Conservation (phyloP, 2,113 vertebrate species). For the Pleuronectes platessa region DNA sequence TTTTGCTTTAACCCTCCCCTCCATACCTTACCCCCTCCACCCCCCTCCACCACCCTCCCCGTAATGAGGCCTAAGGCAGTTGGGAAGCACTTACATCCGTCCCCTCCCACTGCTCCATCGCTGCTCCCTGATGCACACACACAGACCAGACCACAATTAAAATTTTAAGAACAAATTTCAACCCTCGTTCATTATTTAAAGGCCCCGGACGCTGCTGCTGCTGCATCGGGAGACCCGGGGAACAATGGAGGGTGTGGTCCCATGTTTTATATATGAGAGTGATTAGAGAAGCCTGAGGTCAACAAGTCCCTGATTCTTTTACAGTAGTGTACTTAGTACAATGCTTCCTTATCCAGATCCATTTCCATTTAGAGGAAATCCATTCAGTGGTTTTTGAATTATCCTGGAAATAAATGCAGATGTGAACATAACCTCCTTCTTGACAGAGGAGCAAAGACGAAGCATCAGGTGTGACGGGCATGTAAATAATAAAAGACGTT, state of each 20-base stretch:
- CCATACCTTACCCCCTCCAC: neutral
- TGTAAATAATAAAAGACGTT: too few species aligned
- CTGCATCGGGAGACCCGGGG: constrained; percentile 59
- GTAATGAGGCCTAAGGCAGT: constrained; percentile 63
- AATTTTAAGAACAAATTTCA: constrained; percentile 80
- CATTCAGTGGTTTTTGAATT: too few species aligned
- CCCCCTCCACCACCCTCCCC: neutral
- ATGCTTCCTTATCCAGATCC: too few species aligned
- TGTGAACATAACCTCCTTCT: too few species aligned
- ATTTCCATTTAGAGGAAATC: too few species aligned
- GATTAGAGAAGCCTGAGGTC: constrained; percentile 6
- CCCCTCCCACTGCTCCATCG: constrained; percentile 22
- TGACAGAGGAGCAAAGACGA: too few species aligned
- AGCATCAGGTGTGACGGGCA: too few species aligned
- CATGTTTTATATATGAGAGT: neutral
- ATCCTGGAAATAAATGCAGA: too few species aligned
- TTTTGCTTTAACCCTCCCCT: neutral
- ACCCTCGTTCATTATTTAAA: constrained; percentile 81
- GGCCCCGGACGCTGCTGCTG: constrained; percentile 47
- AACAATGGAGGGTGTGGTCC: constrained; percentile 66
- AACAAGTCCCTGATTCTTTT: neutral
- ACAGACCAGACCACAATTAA: constrained; percentile 80
- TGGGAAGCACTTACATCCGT: constrained; percentile 72
- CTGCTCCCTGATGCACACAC: constrained; percentile 75
- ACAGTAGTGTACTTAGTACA: too few species aligned